phyloP scores from a whole-genome alignment of 2,113 vertebrate species.

The Psittacus erithacus region DNA sequence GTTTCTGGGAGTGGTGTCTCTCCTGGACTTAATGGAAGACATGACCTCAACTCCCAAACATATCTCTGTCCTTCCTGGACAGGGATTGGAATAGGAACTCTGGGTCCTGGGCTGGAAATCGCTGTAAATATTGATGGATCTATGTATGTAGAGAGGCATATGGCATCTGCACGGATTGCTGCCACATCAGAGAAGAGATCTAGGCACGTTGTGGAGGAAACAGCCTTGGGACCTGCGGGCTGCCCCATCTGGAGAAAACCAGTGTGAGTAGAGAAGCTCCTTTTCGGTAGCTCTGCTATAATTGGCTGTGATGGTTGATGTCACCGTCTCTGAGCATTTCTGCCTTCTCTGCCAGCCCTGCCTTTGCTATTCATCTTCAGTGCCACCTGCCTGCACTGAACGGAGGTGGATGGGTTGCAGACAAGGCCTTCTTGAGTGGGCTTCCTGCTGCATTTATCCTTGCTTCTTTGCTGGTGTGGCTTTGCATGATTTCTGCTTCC shows the following conservation, averaged over 20 bases:
- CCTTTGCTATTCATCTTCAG: neutral
- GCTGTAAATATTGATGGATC: neutral
- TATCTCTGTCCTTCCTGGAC: neutral
- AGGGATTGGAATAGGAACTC: neutral
- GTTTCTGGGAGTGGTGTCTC: neutral
- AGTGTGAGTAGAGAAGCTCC: neutral
- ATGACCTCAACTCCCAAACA: neutral
- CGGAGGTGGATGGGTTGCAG: neutral
- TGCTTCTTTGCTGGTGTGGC: neutral
- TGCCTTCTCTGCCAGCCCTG: neutral
- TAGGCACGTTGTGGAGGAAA: neutral
- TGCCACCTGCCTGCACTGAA: neutral
- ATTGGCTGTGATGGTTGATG: neutral
- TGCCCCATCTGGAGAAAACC: neutral
- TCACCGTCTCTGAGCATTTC: neutral
- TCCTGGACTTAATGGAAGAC: neutral
- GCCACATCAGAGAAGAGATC: neutral
- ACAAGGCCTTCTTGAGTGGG: neutral
- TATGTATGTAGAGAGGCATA: neutral
- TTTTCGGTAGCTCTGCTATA: neutral
- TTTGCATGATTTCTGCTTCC: neutral
- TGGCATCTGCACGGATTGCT: neutral
- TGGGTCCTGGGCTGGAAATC: neutral
- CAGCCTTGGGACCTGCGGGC: neutral
- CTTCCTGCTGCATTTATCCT: neutral